Evolutionary conservation across 30 jellyfish, hydroid and myxozoan genomes (phyloP), one percentile per base, ranked within the genome.

Genomic region (Phacellophora camtschatica): DNA sequence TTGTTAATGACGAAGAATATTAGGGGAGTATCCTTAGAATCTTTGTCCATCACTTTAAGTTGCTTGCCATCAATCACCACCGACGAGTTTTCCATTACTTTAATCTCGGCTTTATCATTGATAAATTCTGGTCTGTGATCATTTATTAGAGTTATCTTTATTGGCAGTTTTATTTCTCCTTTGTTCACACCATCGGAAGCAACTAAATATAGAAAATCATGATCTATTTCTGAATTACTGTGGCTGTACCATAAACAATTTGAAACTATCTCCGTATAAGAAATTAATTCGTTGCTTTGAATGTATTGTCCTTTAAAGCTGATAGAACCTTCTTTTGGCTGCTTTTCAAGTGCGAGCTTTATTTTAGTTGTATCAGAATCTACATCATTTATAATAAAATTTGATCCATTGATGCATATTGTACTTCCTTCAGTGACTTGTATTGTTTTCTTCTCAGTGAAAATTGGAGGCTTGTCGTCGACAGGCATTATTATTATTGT

Each of bases 81-180:
- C 16, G 95, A 69, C 1, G 83, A 71, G 28, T 66, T 79, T 62
- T 83, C 95, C 88, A 53, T 83, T 35, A 83, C 84, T 33, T 24
- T 51, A 3, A 83, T 39, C 22, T 56, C 51, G 6, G 63, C 69
- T 13, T 7, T 5, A 5, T 31, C 64, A 16, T 27, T 50, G n/a
- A 74, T 48, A 35, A 78, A 78, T 3, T 2, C 7, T 2, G 95
- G 95, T 28, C 86, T 23, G n/a, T 46, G 57, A 30, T 83, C 95
- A 34, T 83, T 71, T 15, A 66, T 71, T 1, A 87, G 95, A 4
- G 24, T 20, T 3, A 83, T 51, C 16, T 50, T 25, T 13, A 83
- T 83, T 2, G 62, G 8, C 37, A 70, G 71, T n/a, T 28, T 39
- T 8, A 23, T 51, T 32, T 34, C 15, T 12, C 41, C 32, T 15